phyloP scores from a whole-genome alignment of 2,113 vertebrate genomes.

The Percopsis transmontana region DNA sequence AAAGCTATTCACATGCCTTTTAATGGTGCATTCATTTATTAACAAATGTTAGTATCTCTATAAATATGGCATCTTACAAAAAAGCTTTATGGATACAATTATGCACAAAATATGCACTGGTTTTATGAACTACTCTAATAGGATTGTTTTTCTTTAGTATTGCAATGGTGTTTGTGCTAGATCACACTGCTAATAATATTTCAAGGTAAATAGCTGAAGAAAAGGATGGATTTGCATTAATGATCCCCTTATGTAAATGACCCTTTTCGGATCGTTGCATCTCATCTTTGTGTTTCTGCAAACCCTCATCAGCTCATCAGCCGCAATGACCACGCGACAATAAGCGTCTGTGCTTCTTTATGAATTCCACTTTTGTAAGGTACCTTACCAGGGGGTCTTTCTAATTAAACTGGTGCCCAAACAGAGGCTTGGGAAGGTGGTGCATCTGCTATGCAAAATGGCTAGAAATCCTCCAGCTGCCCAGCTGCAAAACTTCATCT shows the following conservation, averaged over 20 bases:
- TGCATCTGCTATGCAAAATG: slow-evolving; percentile 65
- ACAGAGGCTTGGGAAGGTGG: slow-evolving; percentile 51
- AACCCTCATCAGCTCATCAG: slow-evolving; percentile 48
- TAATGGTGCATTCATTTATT: no score
- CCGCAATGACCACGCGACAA: slow-evolving; percentile 54
- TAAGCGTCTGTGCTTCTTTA: slow-evolving; percentile 58
- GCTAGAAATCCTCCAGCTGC: slow-evolving; percentile 68
- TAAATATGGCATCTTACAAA: no score
- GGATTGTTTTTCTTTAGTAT: slow-evolving; percentile 16
- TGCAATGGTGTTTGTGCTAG: slow-evolving; percentile 4
- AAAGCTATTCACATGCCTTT: no score
- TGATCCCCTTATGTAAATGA: slow-evolving; percentile 64
- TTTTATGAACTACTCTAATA: slow-evolving; percentile 11
- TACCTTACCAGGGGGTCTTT: slow-evolving; percentile 69
- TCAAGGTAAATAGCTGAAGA: slow-evolving; percentile 43
- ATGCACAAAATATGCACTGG: neutral
- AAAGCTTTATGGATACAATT: no score
- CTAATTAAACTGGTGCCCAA: slow-evolving; percentile 77
- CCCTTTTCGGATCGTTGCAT: slow-evolving; percentile 48
- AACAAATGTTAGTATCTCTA: no score
- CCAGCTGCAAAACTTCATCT: slow-evolving; percentile 71
- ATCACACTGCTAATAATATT: slow-evolving; percentile 35
- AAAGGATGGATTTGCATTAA: slow-evolving; percentile 42
- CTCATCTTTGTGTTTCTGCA: slow-evolving; percentile 47
- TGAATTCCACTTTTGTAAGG: slow-evolving; percentile 60